Base-by-base conservation (phyloP, 1,140 invertebrate genomes). In the Trialeurodes vaporariorum region DNA sequence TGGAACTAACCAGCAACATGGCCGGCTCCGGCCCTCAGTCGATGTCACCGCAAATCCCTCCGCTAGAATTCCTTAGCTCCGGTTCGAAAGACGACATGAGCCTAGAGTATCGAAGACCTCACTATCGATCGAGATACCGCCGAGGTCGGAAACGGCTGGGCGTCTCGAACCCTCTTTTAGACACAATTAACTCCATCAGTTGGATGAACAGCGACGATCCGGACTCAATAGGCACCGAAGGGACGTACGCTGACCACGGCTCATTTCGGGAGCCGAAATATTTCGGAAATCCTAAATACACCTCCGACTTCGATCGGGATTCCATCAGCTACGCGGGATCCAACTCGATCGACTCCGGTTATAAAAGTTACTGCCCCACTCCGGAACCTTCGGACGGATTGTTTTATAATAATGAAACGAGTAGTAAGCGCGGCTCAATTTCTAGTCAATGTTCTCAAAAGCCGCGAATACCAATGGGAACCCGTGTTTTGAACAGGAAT, bases 361-460 rank as follows among this genome's bases (percentile, higher is more conserved):
- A 79, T 70, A 79, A 79, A 67, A 79, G 78, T 63, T 75, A 76
- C 12, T 79, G 77, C 69, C 78, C 78, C 2, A 79, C 78, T 1
- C 78, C 78, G 0, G 78, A 79, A 26, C 72, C 77, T 23, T 71
- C 76, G 21, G 78, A 78, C 63, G 64, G 23, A 23, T 13, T 67
- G 21, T 59, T 34, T 22, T 70, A 68, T 62, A 27, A 34, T 34
- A 70, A 66, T 49, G 65, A 66, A n/a, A 69, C 24, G 21, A n/a
- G n/a, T n/a, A 17, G 17, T 5, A 70, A 63, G 62, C 60, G 69
- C 25, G 65, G 65, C 34, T 70, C 69, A 17, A 49, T 49, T 9
- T 69, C 34, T 25, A 70, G 66, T 63, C 63, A 68, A 21, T 25
- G 27, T n/a, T 65, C 23, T 49, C 40, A 67, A 63, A 77, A 77